These are phyloP conservation scores for Troides oblongomaculatus DNA, from an alignment of 2,888 invertebrate species.

Conservation along the genomic window DNA sequence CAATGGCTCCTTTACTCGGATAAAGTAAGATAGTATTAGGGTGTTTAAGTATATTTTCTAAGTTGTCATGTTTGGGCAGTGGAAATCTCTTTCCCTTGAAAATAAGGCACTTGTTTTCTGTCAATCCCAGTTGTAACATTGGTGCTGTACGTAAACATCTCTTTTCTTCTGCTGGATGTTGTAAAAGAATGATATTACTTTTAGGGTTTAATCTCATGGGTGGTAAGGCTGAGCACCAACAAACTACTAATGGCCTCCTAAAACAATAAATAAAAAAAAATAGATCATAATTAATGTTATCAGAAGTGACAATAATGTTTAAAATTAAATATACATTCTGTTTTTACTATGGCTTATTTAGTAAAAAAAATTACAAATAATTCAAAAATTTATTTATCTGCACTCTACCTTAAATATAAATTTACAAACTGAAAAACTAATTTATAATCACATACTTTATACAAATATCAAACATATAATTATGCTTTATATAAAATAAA, in stretches of 20 bases:
- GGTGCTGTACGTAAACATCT: constrained; percentile 93
- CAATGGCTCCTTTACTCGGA: constrained; percentile 87
- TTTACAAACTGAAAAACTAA: no score
- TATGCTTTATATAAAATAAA: no score
- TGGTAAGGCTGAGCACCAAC: constrained; percentile 93
- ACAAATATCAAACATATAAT: no score
- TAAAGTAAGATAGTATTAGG: constrained; percentile 88
- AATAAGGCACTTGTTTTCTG: constrained; percentile 86
- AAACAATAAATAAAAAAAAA: constrained; percentile 32
- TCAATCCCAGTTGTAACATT: constrained; percentile 90
- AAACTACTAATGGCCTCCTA: constrained; percentile 91
- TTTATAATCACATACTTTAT: no score
- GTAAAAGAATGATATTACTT: constrained; percentile 89
- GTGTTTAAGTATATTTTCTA: constrained; percentile 83
- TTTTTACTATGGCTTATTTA: no score
- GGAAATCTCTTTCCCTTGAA: constrained; percentile 93
- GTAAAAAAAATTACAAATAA: no score
- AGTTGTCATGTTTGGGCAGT: constrained; percentile 81
- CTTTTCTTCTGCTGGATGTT: constrained; percentile 96
- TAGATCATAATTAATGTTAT: not conserved
- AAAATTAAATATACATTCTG: no score
- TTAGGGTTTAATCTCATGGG: constrained; percentile 83
- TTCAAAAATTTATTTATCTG: no score
- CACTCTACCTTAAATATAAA: no score
- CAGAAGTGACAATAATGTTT: not conserved